Conservation (phyloP, 2,113 vertebrate species). For the Pampusana beccarii region DNA sequence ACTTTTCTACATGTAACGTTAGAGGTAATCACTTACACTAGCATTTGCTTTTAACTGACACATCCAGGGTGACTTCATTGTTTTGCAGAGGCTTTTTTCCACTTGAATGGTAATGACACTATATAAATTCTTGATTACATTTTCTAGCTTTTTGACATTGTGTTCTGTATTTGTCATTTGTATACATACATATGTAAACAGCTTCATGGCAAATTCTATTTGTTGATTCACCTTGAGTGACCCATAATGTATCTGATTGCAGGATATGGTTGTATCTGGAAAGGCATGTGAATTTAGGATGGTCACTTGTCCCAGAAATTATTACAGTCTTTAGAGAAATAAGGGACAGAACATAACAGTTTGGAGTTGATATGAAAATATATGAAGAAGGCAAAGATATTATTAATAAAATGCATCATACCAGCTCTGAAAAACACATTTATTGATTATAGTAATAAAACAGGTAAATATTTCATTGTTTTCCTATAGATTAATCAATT, state of each 20-base stretch:
- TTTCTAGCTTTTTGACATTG: constrained; percentile 51
- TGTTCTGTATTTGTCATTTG: constrained; percentile 44
- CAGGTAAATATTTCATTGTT: background rate
- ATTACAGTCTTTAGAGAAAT: background rate
- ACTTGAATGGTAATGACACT: constrained; percentile 34
- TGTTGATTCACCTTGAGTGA: constrained; percentile 47
- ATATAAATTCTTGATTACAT: constrained; percentile 59
- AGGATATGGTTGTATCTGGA: background rate
- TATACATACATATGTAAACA: constrained; percentile 58
- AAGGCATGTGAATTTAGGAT: background rate
- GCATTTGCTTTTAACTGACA: constrained; percentile 37
- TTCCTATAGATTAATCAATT: background rate
- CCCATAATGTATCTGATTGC: constrained; percentile 14
- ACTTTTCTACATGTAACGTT: background rate
- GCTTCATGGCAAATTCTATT: constrained; percentile 26
- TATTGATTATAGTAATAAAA: background rate
- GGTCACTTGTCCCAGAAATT: constrained; percentile 18
- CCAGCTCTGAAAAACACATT: background rate
- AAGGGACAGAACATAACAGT: background rate
- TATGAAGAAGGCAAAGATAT: background rate
- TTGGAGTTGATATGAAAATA: background rate
- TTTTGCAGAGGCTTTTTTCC: constrained; percentile 52
- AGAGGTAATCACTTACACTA: background rate
- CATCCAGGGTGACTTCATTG: constrained; percentile 17
- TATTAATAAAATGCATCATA: background rate